Evolutionary conservation across 37 sponge, comb jelly and placozoan species (phyloP).

Genomic region (Bolinopsis microptera): DNA sequence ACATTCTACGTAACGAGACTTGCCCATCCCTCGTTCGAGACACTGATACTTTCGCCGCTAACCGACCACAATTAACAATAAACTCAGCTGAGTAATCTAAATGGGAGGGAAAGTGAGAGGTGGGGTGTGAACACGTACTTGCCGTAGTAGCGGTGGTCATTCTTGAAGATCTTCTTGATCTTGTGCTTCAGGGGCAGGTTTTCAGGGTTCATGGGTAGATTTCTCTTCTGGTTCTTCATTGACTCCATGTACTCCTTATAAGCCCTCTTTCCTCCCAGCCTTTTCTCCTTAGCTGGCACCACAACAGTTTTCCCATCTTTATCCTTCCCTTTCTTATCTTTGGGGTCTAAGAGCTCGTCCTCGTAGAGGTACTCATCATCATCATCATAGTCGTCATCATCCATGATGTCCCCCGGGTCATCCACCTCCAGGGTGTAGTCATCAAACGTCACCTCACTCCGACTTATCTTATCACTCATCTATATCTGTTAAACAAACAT

Average conservation of each 20-base stretch:
- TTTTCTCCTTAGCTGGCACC: conserved; percentile 57
- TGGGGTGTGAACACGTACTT: background rate
- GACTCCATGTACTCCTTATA: conserved; percentile 66
- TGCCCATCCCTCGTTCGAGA: background rate
- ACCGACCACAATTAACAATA: too few relatives aligned
- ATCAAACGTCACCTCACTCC: conserved; percentile 5
- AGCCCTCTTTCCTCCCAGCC: conserved; percentile 62
- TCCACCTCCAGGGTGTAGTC: conserved; percentile 57
- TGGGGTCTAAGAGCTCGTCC: conserved; percentile 62
- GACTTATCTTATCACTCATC: conserved; percentile 30
- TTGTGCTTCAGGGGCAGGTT: conserved; percentile 53
- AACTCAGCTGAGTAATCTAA: too few relatives aligned
- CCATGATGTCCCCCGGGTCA: background rate
- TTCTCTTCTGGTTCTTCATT: conserved; percentile 66
- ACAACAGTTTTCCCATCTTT: conserved; percentile 28
- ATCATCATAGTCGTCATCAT: conserved; percentile 17
- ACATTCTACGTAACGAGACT: background rate
- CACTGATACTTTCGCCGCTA: too few relatives aligned
- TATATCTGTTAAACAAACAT: background rate
- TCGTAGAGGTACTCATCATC: conserved; percentile 60
- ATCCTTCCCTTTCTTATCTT: background rate
- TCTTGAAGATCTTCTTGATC: conserved; percentile 64
- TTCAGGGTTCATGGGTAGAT: conserved; percentile 54
- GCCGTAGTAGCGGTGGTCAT: conserved; percentile 57
- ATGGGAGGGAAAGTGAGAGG: too few relatives aligned